Conservation (phyloP, 2,797 vertebrate species). For the Gallirallus australis region DNA sequence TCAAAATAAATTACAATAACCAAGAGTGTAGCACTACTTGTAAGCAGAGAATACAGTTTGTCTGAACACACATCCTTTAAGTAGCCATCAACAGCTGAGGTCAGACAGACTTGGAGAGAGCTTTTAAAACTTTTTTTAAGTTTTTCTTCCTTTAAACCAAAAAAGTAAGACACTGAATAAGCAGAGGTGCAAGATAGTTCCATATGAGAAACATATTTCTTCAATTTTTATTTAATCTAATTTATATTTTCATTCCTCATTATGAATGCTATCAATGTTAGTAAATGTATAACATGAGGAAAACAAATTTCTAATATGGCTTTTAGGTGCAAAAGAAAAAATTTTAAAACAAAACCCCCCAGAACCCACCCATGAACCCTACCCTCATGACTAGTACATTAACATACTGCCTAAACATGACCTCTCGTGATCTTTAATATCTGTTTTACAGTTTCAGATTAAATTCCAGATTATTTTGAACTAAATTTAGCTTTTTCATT, state of each 20-base stretch:
- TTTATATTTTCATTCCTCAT: neutral
- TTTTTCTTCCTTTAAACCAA: neutral
- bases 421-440: neutral
- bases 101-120: neutral
- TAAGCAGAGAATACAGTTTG: neutral
- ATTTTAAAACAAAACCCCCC: neutral
- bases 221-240: neutral
- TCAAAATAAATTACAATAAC: neutral
- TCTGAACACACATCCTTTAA: neutral
- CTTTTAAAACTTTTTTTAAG: neutral
- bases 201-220: neutral
- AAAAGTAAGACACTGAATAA: neutral
- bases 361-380: neutral
- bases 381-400: neutral
- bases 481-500: neutral
- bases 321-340: neutral
- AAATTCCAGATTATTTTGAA: neutral
- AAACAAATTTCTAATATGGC: neutral
- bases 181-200: accelerated
- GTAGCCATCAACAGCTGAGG: neutral
- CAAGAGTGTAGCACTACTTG: neutral
- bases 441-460: neutral
- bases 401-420: neutral
- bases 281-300: neutral
- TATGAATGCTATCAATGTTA: neutral